These are phyloP conservation scores for Aplocera efformata DNA, from an alignment of 2,888 invertebrate species.

Conservation along the genomic window DNA sequence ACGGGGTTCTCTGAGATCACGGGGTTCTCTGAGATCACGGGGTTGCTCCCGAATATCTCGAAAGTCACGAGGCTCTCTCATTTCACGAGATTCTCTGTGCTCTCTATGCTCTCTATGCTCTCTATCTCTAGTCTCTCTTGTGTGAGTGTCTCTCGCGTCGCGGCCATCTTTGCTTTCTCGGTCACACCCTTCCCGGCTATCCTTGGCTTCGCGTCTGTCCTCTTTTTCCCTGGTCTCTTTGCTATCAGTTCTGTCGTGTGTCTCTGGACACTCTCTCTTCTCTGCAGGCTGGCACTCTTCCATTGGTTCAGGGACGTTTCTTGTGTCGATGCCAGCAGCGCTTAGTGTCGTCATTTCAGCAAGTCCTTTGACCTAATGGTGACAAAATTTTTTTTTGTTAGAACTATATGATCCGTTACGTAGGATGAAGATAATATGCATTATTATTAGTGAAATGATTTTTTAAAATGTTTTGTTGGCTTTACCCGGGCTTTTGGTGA, in stretches of 20 bases:
- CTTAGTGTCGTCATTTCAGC: constrained; percentile 95
- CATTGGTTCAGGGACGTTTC: constrained; percentile 74
- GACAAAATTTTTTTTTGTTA: not conserved
- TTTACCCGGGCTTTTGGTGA: too few species aligned
- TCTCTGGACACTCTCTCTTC: constrained; percentile 54
- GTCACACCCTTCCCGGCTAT: constrained; percentile 54
- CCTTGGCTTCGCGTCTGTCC: constrained; percentile 60
- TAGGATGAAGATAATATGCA: too few species aligned
- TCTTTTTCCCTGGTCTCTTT: constrained; percentile 63
- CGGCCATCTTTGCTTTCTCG: constrained; percentile 61
- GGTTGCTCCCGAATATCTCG: constrained; percentile 51
- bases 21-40: constrained; percentile 48
- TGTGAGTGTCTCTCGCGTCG: constrained; percentile 54
- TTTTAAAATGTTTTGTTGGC: too few species aligned
- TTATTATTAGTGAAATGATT: too few species aligned
- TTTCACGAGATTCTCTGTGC: constrained; percentile 41
- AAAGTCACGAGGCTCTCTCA: constrained; percentile 54
- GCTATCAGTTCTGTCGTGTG: constrained; percentile 56
- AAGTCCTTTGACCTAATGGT: constrained; percentile 87
- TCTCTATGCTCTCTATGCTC: constrained; percentile 35
- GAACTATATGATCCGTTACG: too few species aligned
- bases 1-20: constrained; percentile 53
- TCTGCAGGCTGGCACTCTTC: constrained; percentile 69
- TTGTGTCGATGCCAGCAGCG: constrained; percentile 79
- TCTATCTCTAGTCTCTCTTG: constrained; percentile 59